Base-by-base conservation (phyloP, 1,140 invertebrate species). In the Gyrodactylus bullatarudis region DNA sequence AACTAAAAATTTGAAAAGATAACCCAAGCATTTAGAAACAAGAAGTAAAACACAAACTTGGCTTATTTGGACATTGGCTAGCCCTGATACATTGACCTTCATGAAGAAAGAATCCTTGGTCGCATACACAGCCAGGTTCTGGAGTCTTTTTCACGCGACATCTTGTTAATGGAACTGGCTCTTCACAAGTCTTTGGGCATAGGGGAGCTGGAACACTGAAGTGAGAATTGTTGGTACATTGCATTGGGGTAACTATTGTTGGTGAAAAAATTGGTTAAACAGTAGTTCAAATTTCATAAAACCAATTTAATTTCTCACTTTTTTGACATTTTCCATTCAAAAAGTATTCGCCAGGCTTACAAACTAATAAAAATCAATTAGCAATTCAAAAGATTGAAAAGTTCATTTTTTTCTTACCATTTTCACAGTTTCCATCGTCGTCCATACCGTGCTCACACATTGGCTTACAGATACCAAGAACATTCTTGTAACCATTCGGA, bases 111-210 rank as follows among this genome's bases (percentile, higher is more conserved):
- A 71, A 71, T 8, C 26, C 23, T 16, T 23, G 69, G 23, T 26
- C 23, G 22, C 69, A 71, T 8, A 24, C 69, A 26, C 69, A 71
- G 23, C 26, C 23, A 16, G 69, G 69, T 16, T 8, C 23, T 16
- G 23, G 69, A 20, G 2, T 21, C 69, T 71, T 71, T 23, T 23
- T 23, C 8, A 54, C n/a, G 34, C 34, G 34, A 21, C 69, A 71
- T 26, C 26, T 71, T 23, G 23, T 71, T 20, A 71, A 71, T 16
- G 26, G 69, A 8, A 71, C 69, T 8, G 69, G 69, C 69, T 71
- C 69, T 20, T 71, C 26, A 26, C 69, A 71, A 16, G 69, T 71
- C 69, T 26, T 54, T 71, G 69, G 69, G 22, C 69, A 71, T 8
- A 23, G 23, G 8, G 69, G 26, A 21, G 23, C 69, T 23, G 23